A percentile compares a stretch with the other conserved stretches of the same genome.
These are phyloP conservation scores for Radopholus similis DNA, from an alignment of 1,140 invertebrate genomes.

Conservation along the genomic window DNA sequence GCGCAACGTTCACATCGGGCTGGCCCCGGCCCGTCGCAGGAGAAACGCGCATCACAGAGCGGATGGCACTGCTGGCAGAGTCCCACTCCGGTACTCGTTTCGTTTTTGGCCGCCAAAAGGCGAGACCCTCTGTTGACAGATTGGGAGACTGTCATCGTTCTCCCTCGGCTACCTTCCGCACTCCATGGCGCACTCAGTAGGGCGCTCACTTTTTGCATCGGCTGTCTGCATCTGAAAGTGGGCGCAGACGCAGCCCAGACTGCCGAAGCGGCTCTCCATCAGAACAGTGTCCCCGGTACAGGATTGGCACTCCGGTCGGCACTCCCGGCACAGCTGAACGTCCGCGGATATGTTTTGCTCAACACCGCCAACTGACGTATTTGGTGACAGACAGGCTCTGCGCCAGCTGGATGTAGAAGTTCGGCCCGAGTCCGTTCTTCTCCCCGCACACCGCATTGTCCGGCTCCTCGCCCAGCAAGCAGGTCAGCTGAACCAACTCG, in stretches of 20 bases:
- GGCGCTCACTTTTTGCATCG: neutral
- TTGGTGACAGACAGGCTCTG: slow-evolving; percentile 6
- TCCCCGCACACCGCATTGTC: slow-evolving; percentile 24
- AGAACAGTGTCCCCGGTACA: slow-evolving; percentile 17
- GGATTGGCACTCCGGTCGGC: slow-evolving; percentile 29
- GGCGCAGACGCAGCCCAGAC: slow-evolving; percentile 22
- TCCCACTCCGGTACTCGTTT: slow-evolving; percentile 15
- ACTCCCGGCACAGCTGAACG: slow-evolving; percentile 35
- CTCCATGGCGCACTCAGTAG: slow-evolving; percentile 23
- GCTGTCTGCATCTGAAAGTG: slow-evolving; percentile 5
- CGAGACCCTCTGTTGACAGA: slow-evolving; percentile 28
- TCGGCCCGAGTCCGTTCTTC: slow-evolving; percentile 11
- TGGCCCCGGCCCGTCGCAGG: slow-evolving; percentile 17
- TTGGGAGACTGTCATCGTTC: neutral
- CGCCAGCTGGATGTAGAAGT: slow-evolving; percentile 28
- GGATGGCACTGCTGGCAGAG: slow-evolving; percentile 31
- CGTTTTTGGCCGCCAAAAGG: neutral
- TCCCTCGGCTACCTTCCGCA: slow-evolving; percentile 34
- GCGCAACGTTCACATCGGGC: slow-evolving; percentile 31
- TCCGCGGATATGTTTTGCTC: neutral
- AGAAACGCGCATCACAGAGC: slow-evolving; percentile 30
- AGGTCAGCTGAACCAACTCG: slow-evolving; percentile 26
- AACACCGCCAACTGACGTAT: slow-evolving; percentile 22
- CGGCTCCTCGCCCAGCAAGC: slow-evolving; percentile 19
- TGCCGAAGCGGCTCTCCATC: neutral